Percentiles rank a stretch among this genome's conserved stretches.
These are phyloP conservation scores for Micrasema minimum DNA, from an alignment of 1,140 invertebrate genomes.

Conservation along the genomic window DNA sequence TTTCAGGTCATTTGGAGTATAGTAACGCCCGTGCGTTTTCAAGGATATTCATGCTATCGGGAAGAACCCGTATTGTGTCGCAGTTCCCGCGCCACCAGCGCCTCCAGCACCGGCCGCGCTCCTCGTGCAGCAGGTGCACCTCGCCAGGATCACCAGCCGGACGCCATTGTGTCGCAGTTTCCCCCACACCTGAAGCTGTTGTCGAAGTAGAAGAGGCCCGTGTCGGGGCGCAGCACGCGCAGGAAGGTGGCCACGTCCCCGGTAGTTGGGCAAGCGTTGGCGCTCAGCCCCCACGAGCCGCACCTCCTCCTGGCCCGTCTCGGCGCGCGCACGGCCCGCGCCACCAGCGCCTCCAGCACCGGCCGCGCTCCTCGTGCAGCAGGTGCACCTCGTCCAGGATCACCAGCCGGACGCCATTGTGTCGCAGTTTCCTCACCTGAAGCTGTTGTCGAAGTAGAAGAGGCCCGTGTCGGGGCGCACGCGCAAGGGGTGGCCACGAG, in stretches of 20 bases:
- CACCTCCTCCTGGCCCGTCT: constrained; percentile 96
- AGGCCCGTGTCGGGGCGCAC: constrained; percentile 90
- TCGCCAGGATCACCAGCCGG: constrained; percentile 96
- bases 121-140: constrained; percentile 98
- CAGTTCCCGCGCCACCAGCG: constrained; percentile 94
- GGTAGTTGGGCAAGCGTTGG: constrained; percentile 98
- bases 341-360: constrained; percentile 95
- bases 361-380: constrained; percentile 97
- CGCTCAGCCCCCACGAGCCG: constrained; percentile 93
- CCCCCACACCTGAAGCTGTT: constrained; percentile 88
- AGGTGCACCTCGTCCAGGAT: constrained; percentile 99
- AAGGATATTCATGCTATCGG: too few species aligned
- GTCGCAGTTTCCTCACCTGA: constrained; percentile 63
- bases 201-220: constrained; percentile 97
- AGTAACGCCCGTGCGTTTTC: too few species aligned
- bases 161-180: too few species aligned
- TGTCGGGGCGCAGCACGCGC: constrained; percentile 86
- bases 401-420: constrained; percentile 88
- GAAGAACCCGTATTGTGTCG: too few species aligned
- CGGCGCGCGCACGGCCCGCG: constrained; percentile 91
- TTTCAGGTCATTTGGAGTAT: too few species aligned
- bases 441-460: constrained; percentile 99
- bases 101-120: constrained; percentile 98
- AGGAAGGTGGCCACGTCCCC: constrained; percentile 97
- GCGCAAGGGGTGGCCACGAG: constrained; percentile 88